Conservation (phyloP, 2,797 vertebrate genomes). For the Gallinago solitaria region DNA sequence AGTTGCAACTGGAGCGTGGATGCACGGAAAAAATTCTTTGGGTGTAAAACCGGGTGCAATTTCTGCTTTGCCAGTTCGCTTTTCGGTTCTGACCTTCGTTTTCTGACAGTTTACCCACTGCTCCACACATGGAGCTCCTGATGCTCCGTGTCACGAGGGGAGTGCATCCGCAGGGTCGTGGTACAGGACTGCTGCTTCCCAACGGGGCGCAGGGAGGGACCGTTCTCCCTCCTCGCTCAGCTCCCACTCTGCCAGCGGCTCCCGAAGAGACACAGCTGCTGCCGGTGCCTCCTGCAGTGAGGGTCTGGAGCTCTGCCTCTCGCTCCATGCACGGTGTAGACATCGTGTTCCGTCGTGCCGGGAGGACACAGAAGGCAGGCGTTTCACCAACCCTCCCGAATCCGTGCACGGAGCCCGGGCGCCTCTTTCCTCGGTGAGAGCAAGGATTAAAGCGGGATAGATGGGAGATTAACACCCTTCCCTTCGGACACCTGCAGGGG, state of each 20-base stretch:
- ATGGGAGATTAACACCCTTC: background rate
- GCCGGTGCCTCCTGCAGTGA: constrained; percentile 13
- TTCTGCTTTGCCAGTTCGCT: background rate
- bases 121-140: background rate
- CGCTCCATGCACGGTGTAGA: background rate
- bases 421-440: background rate
- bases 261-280: background rate
- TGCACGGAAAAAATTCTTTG: fast-evolving
- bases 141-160: background rate
- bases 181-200: background rate
- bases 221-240: background rate
- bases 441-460: constrained; percentile 42
- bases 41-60: fast-evolving
- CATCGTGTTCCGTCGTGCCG: background rate
- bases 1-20: fast-evolving
- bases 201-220: background rate
- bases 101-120: background rate
- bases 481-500: background rate
- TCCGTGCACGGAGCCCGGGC: constrained; percentile 25
- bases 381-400: constrained; percentile 46
- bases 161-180: background rate
- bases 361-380: background rate
- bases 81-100: background rate
- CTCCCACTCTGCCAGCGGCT: constrained; percentile 36
- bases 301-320: constrained; percentile 60